Percentiles rank a stretch among this genome's conserved stretches.
Conservation (phyloP, 2,888 invertebrate genomes). For the Maniola hyperantus region DNA sequence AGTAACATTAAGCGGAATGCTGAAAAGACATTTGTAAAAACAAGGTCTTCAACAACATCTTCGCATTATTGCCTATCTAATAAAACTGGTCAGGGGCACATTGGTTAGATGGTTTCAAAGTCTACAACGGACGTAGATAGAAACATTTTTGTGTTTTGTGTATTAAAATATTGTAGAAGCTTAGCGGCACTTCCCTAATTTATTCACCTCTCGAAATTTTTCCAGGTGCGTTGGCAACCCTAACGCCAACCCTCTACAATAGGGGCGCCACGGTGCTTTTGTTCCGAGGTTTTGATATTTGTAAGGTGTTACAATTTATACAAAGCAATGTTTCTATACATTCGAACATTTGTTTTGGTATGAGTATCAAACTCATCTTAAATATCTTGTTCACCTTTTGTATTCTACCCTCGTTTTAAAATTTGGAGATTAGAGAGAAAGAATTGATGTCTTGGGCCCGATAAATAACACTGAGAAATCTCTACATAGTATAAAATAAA, state of each 20-base stretch:
- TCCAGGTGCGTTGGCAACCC: slow-evolving; percentile 5
- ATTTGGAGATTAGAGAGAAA: slow-evolving; percentile 9
- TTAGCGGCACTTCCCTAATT: background rate
- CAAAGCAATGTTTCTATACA: slow-evolving; percentile 32
- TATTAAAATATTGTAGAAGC: too few relatives aligned
- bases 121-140: too few relatives aligned
- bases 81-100: too few relatives aligned
- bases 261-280: slow-evolving; percentile 55
- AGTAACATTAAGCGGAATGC: too few relatives aligned
- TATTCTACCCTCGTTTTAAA: slow-evolving; percentile 18
- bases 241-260: slow-evolving; percentile 46
- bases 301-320: slow-evolving; percentile 55
- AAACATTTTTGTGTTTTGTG: too few relatives aligned
- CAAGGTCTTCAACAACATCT: too few relatives aligned
- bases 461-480: background rate
- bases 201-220: background rate
- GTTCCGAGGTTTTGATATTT: slow-evolving; percentile 56
- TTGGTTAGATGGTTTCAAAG: too few relatives aligned
- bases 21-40: too few relatives aligned
- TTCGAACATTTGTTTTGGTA: slow-evolving; percentile 33
- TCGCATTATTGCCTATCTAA: too few relatives aligned
- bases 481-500: too few relatives aligned
- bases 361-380: slow-evolving; percentile 26
- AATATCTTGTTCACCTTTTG: slow-evolving; percentile 17
- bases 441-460: slow-evolving; percentile 1